phyloP scores from a whole-genome alignment of 1,140 invertebrate genomes.

The Drosophila punjabiensis region DNA sequence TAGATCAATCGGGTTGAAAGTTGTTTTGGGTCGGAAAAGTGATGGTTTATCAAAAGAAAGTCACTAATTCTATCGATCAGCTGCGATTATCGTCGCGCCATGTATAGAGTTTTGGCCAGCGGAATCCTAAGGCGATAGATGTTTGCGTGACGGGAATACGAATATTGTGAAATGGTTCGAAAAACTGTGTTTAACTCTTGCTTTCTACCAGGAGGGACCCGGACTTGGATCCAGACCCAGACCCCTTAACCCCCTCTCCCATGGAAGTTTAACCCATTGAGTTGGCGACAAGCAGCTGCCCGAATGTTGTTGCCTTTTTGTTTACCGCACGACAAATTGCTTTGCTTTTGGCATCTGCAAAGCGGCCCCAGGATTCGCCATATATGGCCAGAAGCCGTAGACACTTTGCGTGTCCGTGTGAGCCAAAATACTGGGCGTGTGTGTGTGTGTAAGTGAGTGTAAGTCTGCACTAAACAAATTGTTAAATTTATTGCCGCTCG shows the following conservation, averaged over 20 bases:
- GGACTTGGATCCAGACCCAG: not conserved
- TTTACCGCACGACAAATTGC: constrained; percentile 81
- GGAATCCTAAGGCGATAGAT: constrained; percentile 45
- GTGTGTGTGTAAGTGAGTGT: constrained; percentile 27
- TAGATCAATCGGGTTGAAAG: constrained; percentile 40
- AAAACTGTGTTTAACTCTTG: constrained; percentile 56
- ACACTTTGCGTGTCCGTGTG: constrained; percentile 70
- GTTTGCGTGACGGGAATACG: constrained; percentile 48
- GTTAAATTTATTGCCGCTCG: constrained; percentile 82
- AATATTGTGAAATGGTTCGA: constrained; percentile 34
- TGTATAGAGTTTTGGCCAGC: constrained; percentile 24
- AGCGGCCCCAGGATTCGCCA: constrained; percentile 59
- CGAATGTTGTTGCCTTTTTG: constrained; percentile 62
- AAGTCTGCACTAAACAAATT: constrained; percentile 77
- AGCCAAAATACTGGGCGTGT: constrained; percentile 19
- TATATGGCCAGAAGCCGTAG: constrained; percentile 72
- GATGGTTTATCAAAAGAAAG: constrained; percentile 56
- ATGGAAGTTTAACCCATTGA: constrained; percentile 29
- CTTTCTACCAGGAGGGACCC: constrained; percentile 34
- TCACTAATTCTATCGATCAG: constrained; percentile 57
- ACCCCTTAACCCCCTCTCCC: constrained; percentile 9
- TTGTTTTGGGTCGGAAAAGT: constrained; percentile 25
- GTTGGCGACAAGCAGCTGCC: constrained; percentile 58
- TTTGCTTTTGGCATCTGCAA: constrained; percentile 75
- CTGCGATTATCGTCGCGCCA: constrained; percentile 48